These are phyloP conservation scores for Oscheius sp. DNA, from an alignment of 1,140 invertebrate species.

Conservation along the genomic window DNA sequence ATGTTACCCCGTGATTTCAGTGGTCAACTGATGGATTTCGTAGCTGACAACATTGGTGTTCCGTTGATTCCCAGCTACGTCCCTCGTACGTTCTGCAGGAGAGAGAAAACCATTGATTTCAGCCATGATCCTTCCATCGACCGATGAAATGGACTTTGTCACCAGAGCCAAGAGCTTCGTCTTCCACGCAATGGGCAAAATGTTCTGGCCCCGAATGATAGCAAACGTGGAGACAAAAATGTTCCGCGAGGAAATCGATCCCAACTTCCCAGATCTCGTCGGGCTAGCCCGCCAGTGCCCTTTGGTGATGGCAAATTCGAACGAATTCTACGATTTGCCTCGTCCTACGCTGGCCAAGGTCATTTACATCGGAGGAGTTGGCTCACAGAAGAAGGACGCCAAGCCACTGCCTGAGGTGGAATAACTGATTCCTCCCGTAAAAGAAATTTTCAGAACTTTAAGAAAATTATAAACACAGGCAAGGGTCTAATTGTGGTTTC, in stretches of 20 bases:
- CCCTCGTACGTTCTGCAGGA: neutral
- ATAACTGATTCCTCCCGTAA: neutral
- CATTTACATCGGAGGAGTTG: conserved; percentile 41
- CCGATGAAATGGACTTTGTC: conserved; percentile 15
- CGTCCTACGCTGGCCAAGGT: conserved; percentile 39
- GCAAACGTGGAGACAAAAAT: neutral
- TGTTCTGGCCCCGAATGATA: neutral
- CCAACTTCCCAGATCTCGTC: conserved; percentile 30
- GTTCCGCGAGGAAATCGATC: conserved; percentile 36
- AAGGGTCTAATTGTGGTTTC: conserved; percentile 31
- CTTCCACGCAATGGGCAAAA: neutral
- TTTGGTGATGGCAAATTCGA: conserved; percentile 33
- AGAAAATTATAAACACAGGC: conserved; percentile 2
- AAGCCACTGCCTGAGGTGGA: conserved; percentile 26
- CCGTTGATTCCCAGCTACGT: conserved; percentile 33
- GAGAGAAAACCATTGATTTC: neutral
- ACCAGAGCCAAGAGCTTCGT: conserved; percentile 16
- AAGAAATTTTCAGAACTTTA: conserved; percentile 5
- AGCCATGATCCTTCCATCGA: neutral
- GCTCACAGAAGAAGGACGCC: conserved; percentile 24
- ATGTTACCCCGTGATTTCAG: neutral
- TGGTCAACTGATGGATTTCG: conserved; percentile 28
- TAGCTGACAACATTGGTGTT: conserved; percentile 18
- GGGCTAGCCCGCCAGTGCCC: conserved; percentile 29
- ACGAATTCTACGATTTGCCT: conserved; percentile 41